Base-by-base conservation (phyloP, 2,888 invertebrate species). In the Trichopoda pennipes region DNA sequence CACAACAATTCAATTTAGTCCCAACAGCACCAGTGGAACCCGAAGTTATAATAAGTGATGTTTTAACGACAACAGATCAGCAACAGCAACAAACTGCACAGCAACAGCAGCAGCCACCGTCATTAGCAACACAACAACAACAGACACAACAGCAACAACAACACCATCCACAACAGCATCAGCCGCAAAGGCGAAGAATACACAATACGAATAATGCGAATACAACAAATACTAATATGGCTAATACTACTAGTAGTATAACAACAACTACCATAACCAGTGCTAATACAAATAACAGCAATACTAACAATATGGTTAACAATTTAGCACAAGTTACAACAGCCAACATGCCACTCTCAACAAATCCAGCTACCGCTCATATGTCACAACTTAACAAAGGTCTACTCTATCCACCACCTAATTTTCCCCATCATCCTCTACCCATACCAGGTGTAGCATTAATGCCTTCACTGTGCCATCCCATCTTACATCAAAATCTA, bases 381-480 rank as follows among this genome's bases (percentile, higher is more conserved):
- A 84, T 89, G 80, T 86, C 88, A 83, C 89, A 89, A 83, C 78
- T 89, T 12, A 90, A 89, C 44, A 89, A 85, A 70, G 83, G 85
- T 51, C 73, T 85, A 2, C 78, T 90, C 69, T 89, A 89, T 85
- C 88, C 89, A 85, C 89, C 89, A 79, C 87, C 88, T 56, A 88
- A 87, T 66, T 90, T 89, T 60, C 86, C 86, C 7, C 89, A 89
- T 82, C 89, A 90, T 85, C 88, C 88, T 44, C 68, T 89, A 81
- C 89, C 89, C 60, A 88, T 89, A 49, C 86, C 90, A 64, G 86
- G 90, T 70, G 89, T 90, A 14, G 85, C 90, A 70, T 84, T 89
- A 80, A 90, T 89, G 89, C 90, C 89, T 12, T 89, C 90, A 74
- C 86, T 89, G 72, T 89, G 89, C 85, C 89, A 89, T 85, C 89